phyloP scores from a whole-genome alignment of 2,113 vertebrate species.

The Pteronura brasiliensis region DNA sequence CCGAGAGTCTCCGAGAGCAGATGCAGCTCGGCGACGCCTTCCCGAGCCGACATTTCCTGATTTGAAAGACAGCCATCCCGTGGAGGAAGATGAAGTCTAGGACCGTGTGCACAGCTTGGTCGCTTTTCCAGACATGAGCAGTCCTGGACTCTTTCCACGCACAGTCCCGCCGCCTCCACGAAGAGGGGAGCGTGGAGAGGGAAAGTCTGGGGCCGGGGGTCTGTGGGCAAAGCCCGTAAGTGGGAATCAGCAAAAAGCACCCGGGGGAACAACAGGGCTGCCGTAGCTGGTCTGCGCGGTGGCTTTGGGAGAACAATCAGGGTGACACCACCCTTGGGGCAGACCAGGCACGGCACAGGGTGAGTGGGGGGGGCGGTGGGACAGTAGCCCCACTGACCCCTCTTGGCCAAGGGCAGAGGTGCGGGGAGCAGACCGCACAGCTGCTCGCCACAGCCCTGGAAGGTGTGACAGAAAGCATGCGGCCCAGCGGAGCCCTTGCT shows the following conservation, averaged over 20 bases:
- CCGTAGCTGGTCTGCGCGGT: rapidly evolving
- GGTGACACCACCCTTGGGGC: not conserved
- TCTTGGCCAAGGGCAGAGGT: rapidly evolving
- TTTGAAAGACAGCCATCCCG: not conserved
- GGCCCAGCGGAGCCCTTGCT: rapidly evolving
- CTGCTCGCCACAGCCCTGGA: not conserved
- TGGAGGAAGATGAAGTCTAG: not conserved
- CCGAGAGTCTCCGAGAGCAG: not conserved
- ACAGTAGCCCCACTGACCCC: rapidly evolving
- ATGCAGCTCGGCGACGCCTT: rapidly evolving
- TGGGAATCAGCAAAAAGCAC: too few relatives aligned
- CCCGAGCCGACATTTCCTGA: not conserved
- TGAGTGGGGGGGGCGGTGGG: rapidly evolving
- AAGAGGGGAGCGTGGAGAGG: not conserved
- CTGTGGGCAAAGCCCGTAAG: not conserved
- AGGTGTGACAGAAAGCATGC: not conserved
- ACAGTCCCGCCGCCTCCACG: rapidly evolving
- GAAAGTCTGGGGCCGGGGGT: not conserved
- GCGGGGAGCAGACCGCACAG: too few relatives aligned
- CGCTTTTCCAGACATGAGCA: rapidly evolving
- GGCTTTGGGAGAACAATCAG: not conserved
- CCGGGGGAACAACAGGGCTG: rapidly evolving
- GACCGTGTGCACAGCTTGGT: rapidly evolving
- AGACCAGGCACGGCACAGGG: not conserved
- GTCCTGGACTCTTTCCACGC: rapidly evolving